Conservation (phyloP, 2,797 vertebrate species). For the Orientallactaga sibirica region DNA sequence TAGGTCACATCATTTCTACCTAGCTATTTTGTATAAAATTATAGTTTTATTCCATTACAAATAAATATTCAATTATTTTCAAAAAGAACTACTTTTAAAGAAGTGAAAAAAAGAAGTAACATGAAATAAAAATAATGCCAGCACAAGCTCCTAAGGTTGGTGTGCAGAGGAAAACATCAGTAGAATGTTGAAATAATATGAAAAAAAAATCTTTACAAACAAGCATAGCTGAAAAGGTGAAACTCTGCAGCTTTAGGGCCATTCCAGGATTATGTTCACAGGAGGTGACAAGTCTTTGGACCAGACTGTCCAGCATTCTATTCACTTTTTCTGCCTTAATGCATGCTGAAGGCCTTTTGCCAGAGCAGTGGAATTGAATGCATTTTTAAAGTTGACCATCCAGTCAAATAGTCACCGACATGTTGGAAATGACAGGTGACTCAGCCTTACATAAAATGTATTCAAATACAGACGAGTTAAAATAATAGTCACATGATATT, state of each 20-base stretch:
- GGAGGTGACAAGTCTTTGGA: constrained; percentile 28
- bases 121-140: no score
- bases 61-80: constrained; percentile 28
- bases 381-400: not conserved
- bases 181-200: not conserved
- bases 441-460: not conserved
- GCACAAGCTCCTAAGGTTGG: not conserved
- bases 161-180: not conserved
- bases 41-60: not conserved
- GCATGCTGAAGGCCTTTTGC: constrained; percentile 28
- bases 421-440: constrained; percentile 44
- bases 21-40: constrained; percentile 17
- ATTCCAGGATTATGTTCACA: not conserved
- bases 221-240: not conserved
- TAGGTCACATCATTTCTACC: not conserved
- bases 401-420: not conserved
- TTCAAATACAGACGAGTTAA: not conserved
- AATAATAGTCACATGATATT: not conserved
- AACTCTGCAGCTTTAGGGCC: not conserved
- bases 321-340: constrained; percentile 29
- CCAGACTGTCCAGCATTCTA: not conserved
- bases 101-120: not conserved
- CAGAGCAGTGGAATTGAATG: not conserved
- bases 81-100: constrained; percentile 15
- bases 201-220: not conserved